phyloP scores from a whole-genome alignment of 1,140 invertebrate genomes.

The Calephelis virginiensis region DNA sequence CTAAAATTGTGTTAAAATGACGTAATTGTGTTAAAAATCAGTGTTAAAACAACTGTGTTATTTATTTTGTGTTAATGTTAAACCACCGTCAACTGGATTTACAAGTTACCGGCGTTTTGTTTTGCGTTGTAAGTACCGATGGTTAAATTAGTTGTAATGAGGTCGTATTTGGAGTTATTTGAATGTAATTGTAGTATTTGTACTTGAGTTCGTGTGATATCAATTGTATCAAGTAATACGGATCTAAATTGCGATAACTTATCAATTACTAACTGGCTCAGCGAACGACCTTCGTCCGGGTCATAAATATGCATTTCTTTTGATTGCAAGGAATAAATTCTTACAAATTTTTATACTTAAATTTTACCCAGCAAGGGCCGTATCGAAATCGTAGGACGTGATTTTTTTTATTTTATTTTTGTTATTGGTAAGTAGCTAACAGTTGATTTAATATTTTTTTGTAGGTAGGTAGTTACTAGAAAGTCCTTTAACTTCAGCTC shows the following conservation, averaged over 20 bases:
- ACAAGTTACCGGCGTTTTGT: constrained; percentile 9
- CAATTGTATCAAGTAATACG: not conserved
- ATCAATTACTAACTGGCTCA: not conserved
- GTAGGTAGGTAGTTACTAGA: too few species aligned
- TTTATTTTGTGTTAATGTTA: constrained; percentile 9
- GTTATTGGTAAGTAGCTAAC: too few species aligned
- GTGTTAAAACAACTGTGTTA: constrained; percentile 7
- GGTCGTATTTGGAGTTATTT: constrained; percentile 7
- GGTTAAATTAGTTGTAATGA: constrained; percentile 7
- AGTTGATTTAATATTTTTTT: too few species aligned
- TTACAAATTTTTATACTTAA: too few species aligned
- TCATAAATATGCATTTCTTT: too few species aligned
- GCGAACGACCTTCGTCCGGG: too few species aligned
- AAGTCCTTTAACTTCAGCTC: too few species aligned
- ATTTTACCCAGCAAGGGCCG: too few species aligned
- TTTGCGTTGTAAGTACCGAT: constrained; percentile 13
- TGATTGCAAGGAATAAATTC: too few species aligned
- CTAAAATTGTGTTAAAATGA: constrained; percentile 12
- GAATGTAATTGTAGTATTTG: not conserved
- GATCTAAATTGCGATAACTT: constrained; percentile 9
- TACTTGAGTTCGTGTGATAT: not conserved
- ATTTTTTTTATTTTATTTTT: too few species aligned
- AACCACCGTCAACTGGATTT: constrained; percentile 5
- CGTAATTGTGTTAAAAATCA: constrained; percentile 1
- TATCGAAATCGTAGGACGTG: too few species aligned